Conservation (phyloP, 2,797 vertebrate species). For the Allobates femoralis region DNA sequence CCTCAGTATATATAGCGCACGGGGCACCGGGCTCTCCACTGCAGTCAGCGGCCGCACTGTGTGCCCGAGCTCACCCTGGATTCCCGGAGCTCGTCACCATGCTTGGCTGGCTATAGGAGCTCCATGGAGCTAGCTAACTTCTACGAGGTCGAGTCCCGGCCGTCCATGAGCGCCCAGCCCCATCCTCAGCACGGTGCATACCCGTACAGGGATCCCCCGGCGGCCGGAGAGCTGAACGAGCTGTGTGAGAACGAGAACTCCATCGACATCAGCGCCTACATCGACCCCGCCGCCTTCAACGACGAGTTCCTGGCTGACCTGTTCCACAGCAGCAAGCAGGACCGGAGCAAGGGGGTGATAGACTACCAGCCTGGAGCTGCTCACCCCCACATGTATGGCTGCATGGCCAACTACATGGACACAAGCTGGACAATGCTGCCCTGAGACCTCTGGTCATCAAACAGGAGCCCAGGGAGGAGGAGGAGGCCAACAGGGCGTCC, state of each 20-base stretch:
- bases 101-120: conserved; percentile 85
- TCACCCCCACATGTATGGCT: conserved; percentile 76
- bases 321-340: conserved; percentile 91
- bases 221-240: conserved; percentile 81
- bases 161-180: conserved; percentile 82
- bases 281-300: conserved; percentile 95
- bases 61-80: conserved; percentile 78
- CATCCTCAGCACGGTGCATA: conserved; percentile 75
- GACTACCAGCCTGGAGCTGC: conserved; percentile 79
- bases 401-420: conserved; percentile 83
- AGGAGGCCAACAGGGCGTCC: conserved; percentile 81
- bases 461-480: conserved; percentile 91
- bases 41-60: too few species aligned
- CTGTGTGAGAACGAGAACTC: conserved; percentile 97
- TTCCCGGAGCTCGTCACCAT: conserved; percentile 90
- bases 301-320: conserved; percentile 98
- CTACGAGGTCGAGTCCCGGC: conserved; percentile 93
- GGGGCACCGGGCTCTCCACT: too few species aligned
- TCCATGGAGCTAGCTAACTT: conserved; percentile 96
- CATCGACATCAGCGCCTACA: conserved; percentile 98
- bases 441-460: conserved; percentile 91
- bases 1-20: conserved; percentile 8
- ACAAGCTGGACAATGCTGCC: conserved; percentile 81
- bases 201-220: conserved; percentile 84
- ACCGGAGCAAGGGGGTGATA: conserved; percentile 79